These are phyloP conservation scores for Oostethus manadensis DNA, from an alignment of 2,113 vertebrate genomes.

Conservation along the genomic window DNA sequence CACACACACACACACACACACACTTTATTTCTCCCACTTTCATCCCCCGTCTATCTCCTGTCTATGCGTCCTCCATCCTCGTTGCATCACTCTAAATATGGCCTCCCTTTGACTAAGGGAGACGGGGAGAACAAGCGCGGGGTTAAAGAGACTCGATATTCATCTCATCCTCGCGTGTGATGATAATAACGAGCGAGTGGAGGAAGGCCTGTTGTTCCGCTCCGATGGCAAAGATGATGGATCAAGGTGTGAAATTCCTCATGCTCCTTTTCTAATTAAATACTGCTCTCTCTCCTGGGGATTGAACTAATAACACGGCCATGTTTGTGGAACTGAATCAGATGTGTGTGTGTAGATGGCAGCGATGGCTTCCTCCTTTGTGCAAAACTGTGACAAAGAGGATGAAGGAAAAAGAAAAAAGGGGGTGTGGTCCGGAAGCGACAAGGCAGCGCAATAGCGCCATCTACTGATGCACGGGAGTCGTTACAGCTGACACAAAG, in stretches of 20 bases:
- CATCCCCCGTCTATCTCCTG: conserved; percentile 20
- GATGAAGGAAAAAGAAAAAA: conserved; percentile 15
- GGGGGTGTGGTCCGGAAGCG: neutral
- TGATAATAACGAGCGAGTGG: neutral
- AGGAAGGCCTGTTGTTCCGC: neutral
- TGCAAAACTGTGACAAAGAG: conserved; percentile 15
- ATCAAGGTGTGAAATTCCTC: conserved; percentile 57
- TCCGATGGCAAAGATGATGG: neutral
- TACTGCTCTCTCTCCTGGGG: conserved; percentile 53
- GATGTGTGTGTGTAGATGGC: conserved; percentile 8
- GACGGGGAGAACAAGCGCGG: no score
- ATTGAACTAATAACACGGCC: conserved; percentile 50
- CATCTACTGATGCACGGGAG: conserved; percentile 44
- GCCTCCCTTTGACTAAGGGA: conserved; percentile 59
- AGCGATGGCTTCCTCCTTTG: conserved; percentile 10
- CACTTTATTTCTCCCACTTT: conserved; percentile 40
- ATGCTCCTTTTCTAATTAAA: conserved; percentile 68
- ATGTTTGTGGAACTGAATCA: conserved; percentile 1
- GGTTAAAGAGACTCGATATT: conserved; percentile 6
- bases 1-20: conserved; percentile 21
- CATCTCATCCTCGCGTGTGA: neutral
- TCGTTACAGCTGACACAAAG: conserved; percentile 33
- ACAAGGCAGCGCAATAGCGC: conserved; percentile 46
- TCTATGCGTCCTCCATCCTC: no score
- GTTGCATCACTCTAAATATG: conserved; percentile 65